Evolutionary conservation across 2,888 invertebrate species (phyloP), one percentile per base, ranked within the genome.

Genomic region (Physocephala rufipes): DNA sequence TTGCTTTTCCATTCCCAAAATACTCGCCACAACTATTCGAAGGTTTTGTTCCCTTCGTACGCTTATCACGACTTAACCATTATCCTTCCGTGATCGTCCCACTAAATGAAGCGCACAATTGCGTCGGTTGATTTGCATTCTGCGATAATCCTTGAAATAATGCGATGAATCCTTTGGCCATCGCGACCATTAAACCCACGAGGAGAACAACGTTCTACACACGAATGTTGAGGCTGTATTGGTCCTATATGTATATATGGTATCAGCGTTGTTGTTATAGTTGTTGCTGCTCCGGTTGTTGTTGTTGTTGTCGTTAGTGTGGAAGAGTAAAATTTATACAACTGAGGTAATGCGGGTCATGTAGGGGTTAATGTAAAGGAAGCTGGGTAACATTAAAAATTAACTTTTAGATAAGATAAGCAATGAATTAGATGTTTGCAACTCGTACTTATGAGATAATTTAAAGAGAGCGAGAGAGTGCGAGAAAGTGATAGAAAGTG

Each of bases 361-460:
- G 36, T 36, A 9, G 36, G 9, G 36, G 36, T 36, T 36, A 36
- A 36, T 36, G 36, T 9, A 36, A 36, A 9, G 36, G 9, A 36
- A 36, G 36, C 36, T 36, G 36, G n/a, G 36, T 36, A 73, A 70
- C 70, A 73, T 71, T 73, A 71, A 73, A 69, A 71, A 73, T 73
- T 73, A 73, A 66, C 69, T 64, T 71, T 19, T 36, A 59, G 73
- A 73, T 73, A 73, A 73, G 73, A 73, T 73, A 73, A 72, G 59
- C 26, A n/a, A n/a, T 24, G 59, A 59, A 26, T 58, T 2, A 24
- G 36, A 36, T 4, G 36, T 9, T 36, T 36, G 36, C 36, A 36
- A 36, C 36, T 36, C 36, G 4, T 36, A 36, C 36, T 36, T 36
- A 36, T 36, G 36, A 36, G 5, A 7, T 36, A 36, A 12, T 3